Evolutionary conservation across 1,140 invertebrate species (phyloP), one percentile per base, ranked within the genome.

Genomic region (Rhizoglyphus robini): DNA sequence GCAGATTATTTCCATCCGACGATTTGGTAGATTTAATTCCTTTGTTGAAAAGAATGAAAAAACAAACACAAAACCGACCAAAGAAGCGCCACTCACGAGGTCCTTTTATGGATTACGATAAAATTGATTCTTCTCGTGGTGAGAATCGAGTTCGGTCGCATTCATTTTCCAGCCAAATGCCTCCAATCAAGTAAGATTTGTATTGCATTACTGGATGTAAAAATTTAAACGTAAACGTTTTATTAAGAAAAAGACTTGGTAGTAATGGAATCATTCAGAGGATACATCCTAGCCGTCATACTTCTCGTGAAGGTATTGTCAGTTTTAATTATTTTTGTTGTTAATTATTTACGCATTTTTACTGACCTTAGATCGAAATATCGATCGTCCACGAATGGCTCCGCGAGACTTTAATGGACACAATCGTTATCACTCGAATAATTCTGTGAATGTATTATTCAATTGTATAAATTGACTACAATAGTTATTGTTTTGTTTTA

Each of bases 1-100:
- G 94, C 75, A 83, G 91, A 69, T 77, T 97, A 46, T 97, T 98
- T 77, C 87, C 90, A 3, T 84, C 90, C 76, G 94, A 98, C 77
- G 87, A 93, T 71, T 86, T 86, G 72, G 87, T 94, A 68, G 91
- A 96, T 79, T 83, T 96, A 78, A 88, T 86, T 31, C 85, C 88
- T 41, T 89, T 96, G 68, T 78, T 95, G 64, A 81, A 86, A 69
- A 88, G 90, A 75, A 88, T 90, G 67, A 70, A 71, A 49, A 66
- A 65, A 32, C 67, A 68, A 54, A 64, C 62, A 11, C 1, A 30
- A 0, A 25, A 58, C 23, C 64, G 41, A 4, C 62, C 66, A 13
- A 63, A 54, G 47, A 49, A 49, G 25, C 47, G 20, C n/a, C 59
- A 63, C 29, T 20, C 27, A 2, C 48, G 64, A 23, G 51, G 48